A percentile compares a stretch with the other conserved stretches of the same genome.
Evolutionary conservation across 2,113 vertebrate genomes (phyloP).

Genomic region (Hippocampus mohnikei): DNA sequence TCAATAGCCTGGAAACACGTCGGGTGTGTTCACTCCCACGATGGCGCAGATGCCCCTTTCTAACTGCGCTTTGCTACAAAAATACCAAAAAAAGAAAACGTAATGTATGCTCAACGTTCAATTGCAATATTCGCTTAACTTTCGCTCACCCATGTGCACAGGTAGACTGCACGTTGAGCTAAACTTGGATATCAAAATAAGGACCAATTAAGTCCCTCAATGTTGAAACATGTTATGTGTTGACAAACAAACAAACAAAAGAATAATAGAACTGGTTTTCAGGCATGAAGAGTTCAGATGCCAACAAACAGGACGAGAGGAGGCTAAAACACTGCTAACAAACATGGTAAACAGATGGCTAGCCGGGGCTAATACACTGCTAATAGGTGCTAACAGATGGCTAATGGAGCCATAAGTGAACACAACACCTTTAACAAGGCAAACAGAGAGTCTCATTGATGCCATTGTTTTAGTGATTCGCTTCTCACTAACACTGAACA

Average conservation of each 20-base stretch:
- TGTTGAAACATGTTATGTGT: neutral
- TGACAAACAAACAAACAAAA: neutral
- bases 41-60: too few species aligned
- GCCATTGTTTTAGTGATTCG: neutral
- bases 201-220: too few species aligned
- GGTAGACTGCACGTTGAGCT: too few species aligned
- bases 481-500: neutral
- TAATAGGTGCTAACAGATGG: slow-evolving; percentile 3
- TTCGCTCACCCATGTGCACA: too few species aligned
- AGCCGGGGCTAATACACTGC: neutral
- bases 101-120: too few species aligned
- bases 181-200: too few species aligned
- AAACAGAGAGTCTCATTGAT: neutral
- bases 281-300: neutral
- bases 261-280: neutral
- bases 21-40: too few species aligned
- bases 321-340: neutral
- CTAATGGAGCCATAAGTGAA: neutral
- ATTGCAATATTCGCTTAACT: too few species aligned
- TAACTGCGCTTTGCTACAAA: too few species aligned
- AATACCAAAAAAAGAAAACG: too few species aligned
- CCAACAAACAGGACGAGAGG: neutral
- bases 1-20: too few species aligned
- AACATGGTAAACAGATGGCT: slow-evolving; percentile 4
- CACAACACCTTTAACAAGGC: neutral